A percentile compares a stretch with the other conserved stretches of the same genome.
Conservation (phyloP, 2,797 vertebrate species). For the Xenentodon cancila region DNA sequence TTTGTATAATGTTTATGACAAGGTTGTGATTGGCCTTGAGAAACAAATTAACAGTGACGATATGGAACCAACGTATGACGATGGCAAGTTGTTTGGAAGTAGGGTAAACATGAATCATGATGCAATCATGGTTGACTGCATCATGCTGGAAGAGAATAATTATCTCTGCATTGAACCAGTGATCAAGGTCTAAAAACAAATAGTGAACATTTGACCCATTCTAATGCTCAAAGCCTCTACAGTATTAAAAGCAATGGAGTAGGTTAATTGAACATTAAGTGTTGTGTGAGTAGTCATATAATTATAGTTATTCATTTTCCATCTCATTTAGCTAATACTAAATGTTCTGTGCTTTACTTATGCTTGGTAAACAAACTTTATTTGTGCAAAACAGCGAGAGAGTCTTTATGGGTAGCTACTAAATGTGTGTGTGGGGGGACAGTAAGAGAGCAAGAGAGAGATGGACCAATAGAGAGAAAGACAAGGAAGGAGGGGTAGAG, state of each 20-base stretch:
- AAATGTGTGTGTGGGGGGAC: neutral
- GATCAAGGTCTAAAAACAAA: constrained; percentile 1
- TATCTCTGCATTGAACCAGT: neutral
- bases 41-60: neutral
- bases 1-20: neutral
- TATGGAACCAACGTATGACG: neutral
- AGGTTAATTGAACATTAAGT: constrained; percentile 47
- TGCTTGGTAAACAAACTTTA: constrained; percentile 40
- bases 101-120: neutral
- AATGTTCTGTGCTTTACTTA: constrained; percentile 32
- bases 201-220: neutral
- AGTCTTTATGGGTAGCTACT: constrained; percentile 9
- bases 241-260: constrained; percentile 8
- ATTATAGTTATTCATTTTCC: constrained; percentile 34
- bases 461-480: constrained; percentile 38
- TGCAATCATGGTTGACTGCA: neutral
- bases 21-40: neutral
- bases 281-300: constrained; percentile 22
- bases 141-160: constrained; percentile 4
- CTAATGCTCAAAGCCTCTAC: constrained; percentile 1
- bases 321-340: constrained; percentile 45
- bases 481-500: constrained; percentile 34
- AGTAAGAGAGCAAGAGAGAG: neutral
- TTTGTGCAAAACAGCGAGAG: constrained; percentile 12
- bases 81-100: neutral